Percentiles rank a stretch among this genome's conserved stretches.
phyloP scores from a whole-genome alignment of 2,888 invertebrate genomes.

The Morpho deidamia region DNA sequence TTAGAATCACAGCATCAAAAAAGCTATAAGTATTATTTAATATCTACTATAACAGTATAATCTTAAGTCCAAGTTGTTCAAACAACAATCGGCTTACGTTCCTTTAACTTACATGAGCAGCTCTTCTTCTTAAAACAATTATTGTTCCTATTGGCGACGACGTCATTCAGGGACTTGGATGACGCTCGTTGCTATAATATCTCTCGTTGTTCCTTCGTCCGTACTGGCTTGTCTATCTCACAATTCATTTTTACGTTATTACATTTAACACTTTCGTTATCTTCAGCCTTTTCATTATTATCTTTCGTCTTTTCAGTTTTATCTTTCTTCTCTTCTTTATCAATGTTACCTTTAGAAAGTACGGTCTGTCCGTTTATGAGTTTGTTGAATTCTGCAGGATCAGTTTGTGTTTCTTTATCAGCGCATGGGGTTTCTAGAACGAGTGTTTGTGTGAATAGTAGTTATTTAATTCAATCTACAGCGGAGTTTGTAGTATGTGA shows the following conservation, averaged over 20 bases:
- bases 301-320: conserved; percentile 24
- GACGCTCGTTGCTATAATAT: conserved; percentile 68
- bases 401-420: conserved; percentile 64
- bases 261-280: conserved; percentile 23
- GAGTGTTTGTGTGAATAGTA: no score
- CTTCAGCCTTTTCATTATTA: conserved; percentile 29
- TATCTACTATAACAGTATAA: no score
- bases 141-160: conserved; percentile 39
- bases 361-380: conserved; percentile 53
- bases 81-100: conserved; percentile 61
- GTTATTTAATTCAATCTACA: no score
- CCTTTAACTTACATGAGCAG: conserved; percentile 63
- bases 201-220: conserved; percentile 44
- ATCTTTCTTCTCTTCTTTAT: conserved; percentile 31
- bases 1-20: no score
- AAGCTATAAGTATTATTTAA: no score
- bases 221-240: conserved; percentile 24
- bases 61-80: conserved; percentile 23
- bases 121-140: conserved; percentile 55
- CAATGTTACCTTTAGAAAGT: conserved; percentile 26
- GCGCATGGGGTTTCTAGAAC: conserved; percentile 46
- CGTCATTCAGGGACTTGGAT: conserved; percentile 54
- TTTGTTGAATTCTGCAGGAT: conserved; percentile 50
- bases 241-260: conserved; percentile 33
- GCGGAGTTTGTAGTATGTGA: neutral